A percentile compares a stretch with the other conserved stretches of the same genome.
phyloP scores from a whole-genome alignment of 2,888 invertebrate species.

The Polyommatus icarus region DNA sequence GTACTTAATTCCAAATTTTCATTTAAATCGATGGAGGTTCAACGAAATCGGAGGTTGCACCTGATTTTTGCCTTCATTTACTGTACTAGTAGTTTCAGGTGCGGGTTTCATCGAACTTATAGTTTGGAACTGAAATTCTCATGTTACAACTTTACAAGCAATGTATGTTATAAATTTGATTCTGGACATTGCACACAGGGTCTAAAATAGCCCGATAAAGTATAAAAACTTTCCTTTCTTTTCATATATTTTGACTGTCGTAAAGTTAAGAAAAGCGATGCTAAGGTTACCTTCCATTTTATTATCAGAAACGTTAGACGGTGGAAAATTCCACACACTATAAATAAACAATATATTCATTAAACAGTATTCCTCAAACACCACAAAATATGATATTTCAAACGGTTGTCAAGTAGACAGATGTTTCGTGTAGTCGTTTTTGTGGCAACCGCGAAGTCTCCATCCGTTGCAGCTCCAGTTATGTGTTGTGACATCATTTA shows the following conservation, averaged over 20 bases:
- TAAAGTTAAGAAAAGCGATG: not conserved
- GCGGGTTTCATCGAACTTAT: not conserved
- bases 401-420: not conserved
- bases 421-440: not conserved
- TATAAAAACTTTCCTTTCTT: not conserved
- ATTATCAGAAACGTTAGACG: not conserved
- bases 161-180: not conserved
- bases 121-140: not conserved
- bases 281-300: not conserved
- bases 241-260: not conserved
- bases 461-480: not conserved
- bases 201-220: no score
- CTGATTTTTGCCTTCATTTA: no score
- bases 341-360: not conserved
- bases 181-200: not conserved
- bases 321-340: not conserved
- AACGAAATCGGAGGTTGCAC: no score
- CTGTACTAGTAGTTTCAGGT: constrained; percentile 4
- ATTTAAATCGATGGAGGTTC: no score
- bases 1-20: no score
- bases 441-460: not conserved
- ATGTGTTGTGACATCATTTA: not conserved
- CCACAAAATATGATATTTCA: not conserved
- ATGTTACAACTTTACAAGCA: not conserved
- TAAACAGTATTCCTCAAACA: not conserved